Conservation (phyloP, 2,797 vertebrate genomes). For the Orestias chungarensis region DNA sequence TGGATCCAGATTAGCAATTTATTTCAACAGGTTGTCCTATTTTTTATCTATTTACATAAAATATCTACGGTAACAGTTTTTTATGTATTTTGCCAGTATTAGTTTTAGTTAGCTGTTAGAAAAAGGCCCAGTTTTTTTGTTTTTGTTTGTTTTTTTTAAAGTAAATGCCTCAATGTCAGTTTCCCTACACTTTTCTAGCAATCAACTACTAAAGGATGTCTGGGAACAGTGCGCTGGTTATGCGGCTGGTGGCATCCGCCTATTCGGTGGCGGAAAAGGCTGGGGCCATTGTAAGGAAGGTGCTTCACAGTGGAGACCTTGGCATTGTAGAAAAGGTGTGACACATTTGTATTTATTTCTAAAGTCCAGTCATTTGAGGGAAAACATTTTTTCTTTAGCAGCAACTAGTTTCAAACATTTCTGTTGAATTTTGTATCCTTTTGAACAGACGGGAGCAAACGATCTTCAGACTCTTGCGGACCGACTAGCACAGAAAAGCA, state of each 20-base stretch:
- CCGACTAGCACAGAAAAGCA: conserved; percentile 92
- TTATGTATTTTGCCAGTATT: too few relatives aligned
- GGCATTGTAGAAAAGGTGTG: conserved; percentile 94
- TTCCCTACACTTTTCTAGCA: not conserved
- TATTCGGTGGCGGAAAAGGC: conserved; percentile 88
- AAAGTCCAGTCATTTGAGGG: not conserved
- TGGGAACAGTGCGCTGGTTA: conserved; percentile 81
- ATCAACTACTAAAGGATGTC: conserved; percentile 78
- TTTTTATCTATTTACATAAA: too few relatives aligned
- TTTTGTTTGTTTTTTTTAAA: too few relatives aligned
- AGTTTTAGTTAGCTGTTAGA: too few relatives aligned
- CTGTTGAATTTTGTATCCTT: not conserved
- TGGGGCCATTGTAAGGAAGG: conserved; percentile 86
- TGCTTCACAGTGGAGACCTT: conserved; percentile 89
- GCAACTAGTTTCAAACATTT: not conserved
- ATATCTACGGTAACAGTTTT: too few relatives aligned
- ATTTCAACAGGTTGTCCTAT: not conserved
- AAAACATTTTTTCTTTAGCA: not conserved
- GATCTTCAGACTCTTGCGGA: conserved; percentile 97
- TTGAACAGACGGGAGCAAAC: conserved; percentile 84
- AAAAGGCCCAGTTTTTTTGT: too few relatives aligned
- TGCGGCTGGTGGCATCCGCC: conserved; percentile 89
- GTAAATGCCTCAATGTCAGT: not conserved
- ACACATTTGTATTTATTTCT: not conserved
- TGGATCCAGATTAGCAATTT: not conserved